Base-by-base conservation (phyloP, 2,113 vertebrate genomes). In the Chionodraco myersi region DNA sequence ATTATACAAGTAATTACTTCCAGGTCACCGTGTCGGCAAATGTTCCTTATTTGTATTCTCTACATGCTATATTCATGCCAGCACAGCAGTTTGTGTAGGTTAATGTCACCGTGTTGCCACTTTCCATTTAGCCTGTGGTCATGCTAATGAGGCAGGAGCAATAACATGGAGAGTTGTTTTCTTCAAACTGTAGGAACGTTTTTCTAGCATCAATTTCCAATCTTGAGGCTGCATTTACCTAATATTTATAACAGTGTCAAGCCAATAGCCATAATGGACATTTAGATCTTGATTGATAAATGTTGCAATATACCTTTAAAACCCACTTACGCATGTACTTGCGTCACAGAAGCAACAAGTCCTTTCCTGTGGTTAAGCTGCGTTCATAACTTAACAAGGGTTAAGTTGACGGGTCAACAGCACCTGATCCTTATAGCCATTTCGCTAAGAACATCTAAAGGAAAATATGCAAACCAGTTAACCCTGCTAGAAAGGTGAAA, bases 391-490 rank as follows among this genome's bases (percentile, higher is more conserved):
- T 61, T 75, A 72, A 82, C 69, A 51, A 53, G 52, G 82, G 60
- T 81, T 63, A 82, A 48, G 65, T 82, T 82, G 72, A 78, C 88
- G 85, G 86, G 88, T 88, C 87, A 89, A 14, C 72, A 36, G 53
- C 78, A 72, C 81, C 79, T 75, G 66, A 78, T 77, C 75, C 66
- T 57, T 64, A 77, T 65, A 79, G 74, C 71, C 70, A 62, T 76
- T 88, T 53, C 76, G 64, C 68, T 52, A 67, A 41, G 73, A 74
- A 72, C 70, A 60, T 80, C 77, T 18, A 30, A 82, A 41, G 70
- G 81, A n/a, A 89, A 92, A 82, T 82, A 80, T 85, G 80, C 82
- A 64, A 90, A 84, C 54, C 70, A 62, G 88, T 92, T 88, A 85
- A 88, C 89, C 83, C 65, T 26, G 18, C 61, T 78, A 48, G 47